A percentile compares a stretch with the other conserved stretches of the same genome.
These are phyloP conservation scores for Cyclargus thomasi DNA, from an alignment of 1,140 invertebrate species.

Conservation along the genomic window DNA sequence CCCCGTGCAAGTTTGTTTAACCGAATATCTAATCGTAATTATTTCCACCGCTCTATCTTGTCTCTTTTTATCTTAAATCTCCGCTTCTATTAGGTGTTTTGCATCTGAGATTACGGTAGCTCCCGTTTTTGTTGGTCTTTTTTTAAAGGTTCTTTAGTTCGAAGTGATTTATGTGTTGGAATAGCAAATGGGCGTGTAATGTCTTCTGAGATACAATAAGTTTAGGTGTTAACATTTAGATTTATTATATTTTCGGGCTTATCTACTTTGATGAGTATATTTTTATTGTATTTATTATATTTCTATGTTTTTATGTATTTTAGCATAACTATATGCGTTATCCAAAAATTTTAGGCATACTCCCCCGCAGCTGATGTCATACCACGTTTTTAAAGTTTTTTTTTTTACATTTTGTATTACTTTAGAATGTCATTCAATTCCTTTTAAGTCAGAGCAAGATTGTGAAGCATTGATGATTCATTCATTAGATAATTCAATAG, in stretches of 20 bases:
- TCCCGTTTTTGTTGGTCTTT: slow-evolving; percentile 21
- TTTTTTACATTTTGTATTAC: not conserved
- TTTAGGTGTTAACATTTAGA: not conserved
- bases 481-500: slow-evolving; percentile 27
- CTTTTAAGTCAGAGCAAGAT: slow-evolving; percentile 16
- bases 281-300: not conserved
- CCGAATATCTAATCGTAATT: slow-evolving; percentile 53
- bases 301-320: not conserved
- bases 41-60: not conserved
- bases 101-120: slow-evolving; percentile 16
- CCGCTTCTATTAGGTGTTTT: slow-evolving; percentile 39
- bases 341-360: not conserved
- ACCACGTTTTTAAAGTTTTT: not conserved
- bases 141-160: slow-evolving; percentile 10
- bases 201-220: not conserved
- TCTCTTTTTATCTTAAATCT: slow-evolving; percentile 29
- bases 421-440: not conserved
- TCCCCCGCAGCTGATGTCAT: not conserved
- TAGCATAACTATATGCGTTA: not conserved
- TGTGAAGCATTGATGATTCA: slow-evolving; percentile 25
- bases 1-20: slow-evolving; percentile 63
- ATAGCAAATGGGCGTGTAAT: slow-evolving; percentile 5
- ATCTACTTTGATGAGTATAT: not conserved
- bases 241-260: slow-evolving; percentile 4
- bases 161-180: slow-evolving; percentile 23